A percentile compares a stretch with the other conserved stretches of the same genome.
Conservation (phyloP, 92 coral and sea anemone genomes). For the Plumapathes pennacea region DNA sequence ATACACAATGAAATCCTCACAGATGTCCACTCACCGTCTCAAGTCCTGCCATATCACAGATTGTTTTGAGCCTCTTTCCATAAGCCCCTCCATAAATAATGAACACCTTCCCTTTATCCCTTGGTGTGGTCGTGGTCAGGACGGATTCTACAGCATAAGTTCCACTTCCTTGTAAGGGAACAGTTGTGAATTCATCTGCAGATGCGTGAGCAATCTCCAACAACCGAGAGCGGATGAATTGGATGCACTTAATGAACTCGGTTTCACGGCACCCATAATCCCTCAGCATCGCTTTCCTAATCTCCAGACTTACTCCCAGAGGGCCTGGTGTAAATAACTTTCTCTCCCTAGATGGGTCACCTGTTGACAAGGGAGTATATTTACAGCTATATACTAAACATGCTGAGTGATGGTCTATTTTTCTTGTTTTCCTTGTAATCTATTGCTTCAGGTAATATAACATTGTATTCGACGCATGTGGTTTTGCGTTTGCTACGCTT, state of each 20-base stretch:
- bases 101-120: constrained; percentile 73
- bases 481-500: too few species aligned
- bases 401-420: too few species aligned
- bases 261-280: constrained; percentile 96
- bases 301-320: constrained; percentile 77
- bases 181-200: constrained; percentile 61
- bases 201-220: constrained; percentile 87
- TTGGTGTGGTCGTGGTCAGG: constrained; percentile 82
- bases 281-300: constrained; percentile 84
- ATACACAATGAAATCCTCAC: too few species aligned
- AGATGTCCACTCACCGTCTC: constrained; percentile 77
- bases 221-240: constrained; percentile 73
- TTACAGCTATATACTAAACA: too few species aligned
- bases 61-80: constrained; percentile 88
- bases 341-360: too few species aligned
- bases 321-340: constrained; percentile 98
- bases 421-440: too few species aligned
- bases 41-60: constrained; percentile 85
- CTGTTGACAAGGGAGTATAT: too few species aligned
- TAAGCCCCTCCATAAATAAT: constrained; percentile 87
- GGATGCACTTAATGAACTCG: constrained; percentile 73
- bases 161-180: constrained; percentile 93
- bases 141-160: constrained; percentile 91
- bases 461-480: too few species aligned
- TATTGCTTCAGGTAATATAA: too few species aligned